These are phyloP conservation scores for Todiramphus saurophagus DNA, from an alignment of 2,113 vertebrate species.

Conservation along the genomic window DNA sequence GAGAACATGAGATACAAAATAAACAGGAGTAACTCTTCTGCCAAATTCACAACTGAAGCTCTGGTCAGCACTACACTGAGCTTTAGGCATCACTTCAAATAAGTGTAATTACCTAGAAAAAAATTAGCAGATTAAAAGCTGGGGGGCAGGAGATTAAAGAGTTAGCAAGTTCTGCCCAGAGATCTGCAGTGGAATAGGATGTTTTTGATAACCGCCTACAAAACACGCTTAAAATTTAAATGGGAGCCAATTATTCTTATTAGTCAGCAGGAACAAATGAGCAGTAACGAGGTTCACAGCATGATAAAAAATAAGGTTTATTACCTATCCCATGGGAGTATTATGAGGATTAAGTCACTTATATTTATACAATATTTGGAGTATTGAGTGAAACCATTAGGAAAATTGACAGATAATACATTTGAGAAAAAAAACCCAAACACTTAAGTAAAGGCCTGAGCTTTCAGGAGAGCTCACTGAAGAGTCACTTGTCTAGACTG, in stretches of 20 bases:
- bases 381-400: constrained; percentile 5
- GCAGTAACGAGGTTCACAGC: constrained; percentile 21
- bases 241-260: not conserved
- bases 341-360: constrained; percentile 6
- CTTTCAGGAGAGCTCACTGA: not conserved
- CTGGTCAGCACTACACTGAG: not conserved
- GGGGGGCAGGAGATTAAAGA: not conserved
- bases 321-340: not conserved
- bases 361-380: not conserved
- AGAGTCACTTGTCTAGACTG: constrained; percentile 28
- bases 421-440: not conserved
- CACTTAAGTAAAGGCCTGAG: not conserved
- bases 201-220: constrained; percentile 11
- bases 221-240: not conserved
- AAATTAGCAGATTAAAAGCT: not conserved
- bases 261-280: constrained; percentile 20
- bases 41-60: not conserved
- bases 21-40: constrained; percentile 8
- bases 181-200: not conserved
- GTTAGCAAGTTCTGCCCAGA: not conserved
- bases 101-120: not conserved
- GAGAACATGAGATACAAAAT: not conserved
- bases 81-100: not conserved
- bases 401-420: not conserved
- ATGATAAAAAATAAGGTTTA: constrained; percentile 22